Base-by-base conservation (phyloP, 2,888 invertebrate genomes). In the Sturmia bella region DNA sequence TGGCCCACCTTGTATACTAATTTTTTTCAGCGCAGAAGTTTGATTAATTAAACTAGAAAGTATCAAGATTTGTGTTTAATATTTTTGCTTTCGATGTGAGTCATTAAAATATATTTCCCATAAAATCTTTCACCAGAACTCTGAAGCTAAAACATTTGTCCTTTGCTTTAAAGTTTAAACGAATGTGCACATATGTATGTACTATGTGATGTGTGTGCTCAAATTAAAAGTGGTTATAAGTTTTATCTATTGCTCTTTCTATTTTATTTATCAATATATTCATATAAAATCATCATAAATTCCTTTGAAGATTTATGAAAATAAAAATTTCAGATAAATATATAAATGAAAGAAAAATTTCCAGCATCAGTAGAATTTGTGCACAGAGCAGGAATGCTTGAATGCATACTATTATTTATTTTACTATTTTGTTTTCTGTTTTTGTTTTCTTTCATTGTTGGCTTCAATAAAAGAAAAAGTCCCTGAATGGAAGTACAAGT, bases 261-360 rank as follows among this genome's bases (percentile, higher is more conserved):
- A 32, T 32, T 32, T 7, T 32, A 32, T 48, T 70, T 70, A 69
- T 56, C 17, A 27, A 21, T 39, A 57, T 39, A 21, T 39, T 27
- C 7, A 54, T 19, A 45, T 48, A 24, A 41, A 54, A 39, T 39
- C 64, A 39, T 56, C 54, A 64, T 68, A 72, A 78, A 64, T 72
- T 45, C 56, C 32, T 63, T 27, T 41, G 37, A 43, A n/a, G 13
- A 50, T 27, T 63, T 15, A 12, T 19, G 27, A 41, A 56, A 61
- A 57, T 7, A 19, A 59, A 32, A 78, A 61, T 0, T 52, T 27
- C 37, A 43, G 61, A 13, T 6, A 52, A 61, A 69, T 69, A 24
- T 54, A 41, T 13, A 57, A 78, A 72, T 52, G 15, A 56, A 43
- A 24, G 21, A 57, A 70, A 64, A 32, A 64, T 57, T 64, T 64